Evolutionary conservation across 2,888 invertebrate species (phyloP).

Genomic region (Scrobipalpa costella): DNA sequence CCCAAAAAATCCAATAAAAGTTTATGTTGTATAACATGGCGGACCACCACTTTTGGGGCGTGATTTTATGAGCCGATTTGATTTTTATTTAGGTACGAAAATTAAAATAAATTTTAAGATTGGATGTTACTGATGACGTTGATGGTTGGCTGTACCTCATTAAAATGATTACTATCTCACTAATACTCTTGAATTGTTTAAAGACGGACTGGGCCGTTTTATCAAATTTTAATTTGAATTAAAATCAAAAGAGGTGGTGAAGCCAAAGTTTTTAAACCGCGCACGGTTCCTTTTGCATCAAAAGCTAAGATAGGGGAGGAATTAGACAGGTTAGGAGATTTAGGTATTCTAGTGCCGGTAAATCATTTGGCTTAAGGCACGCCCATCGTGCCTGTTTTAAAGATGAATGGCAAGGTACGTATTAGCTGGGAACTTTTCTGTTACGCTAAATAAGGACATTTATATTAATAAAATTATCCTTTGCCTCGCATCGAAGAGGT

Average conservation of each 20-base stretch:
- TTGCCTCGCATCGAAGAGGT: slow-evolving; percentile 41
- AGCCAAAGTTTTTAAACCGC: slow-evolving; percentile 35
- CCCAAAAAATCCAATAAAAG: too few species aligned
- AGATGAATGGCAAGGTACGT: slow-evolving; percentile 32
- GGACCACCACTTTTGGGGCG: slow-evolving; percentile 1
- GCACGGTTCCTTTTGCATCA: slow-evolving; percentile 41
- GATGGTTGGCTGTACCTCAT: background rate
- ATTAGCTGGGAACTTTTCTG: slow-evolving; percentile 32
- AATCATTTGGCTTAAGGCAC: slow-evolving; percentile 35
- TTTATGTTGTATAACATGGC: background rate
- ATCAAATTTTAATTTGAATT: too few species aligned
- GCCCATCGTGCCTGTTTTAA: slow-evolving; percentile 37
- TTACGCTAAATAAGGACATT: slow-evolving; percentile 39
- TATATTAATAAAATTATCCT: slow-evolving; percentile 34
- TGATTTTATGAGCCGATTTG: too few species aligned
- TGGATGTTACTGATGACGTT: background rate
- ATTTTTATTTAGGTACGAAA: background rate
- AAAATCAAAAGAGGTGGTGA: slow-evolving; percentile 4
- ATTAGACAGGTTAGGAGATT: slow-evolving; percentile 32
- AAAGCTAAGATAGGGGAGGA: slow-evolving; percentile 39
- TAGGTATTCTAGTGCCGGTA: slow-evolving; percentile 39
- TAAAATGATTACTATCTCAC: background rate
- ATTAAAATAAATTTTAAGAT: background rate
- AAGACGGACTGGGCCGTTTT: too few species aligned
- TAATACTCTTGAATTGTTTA: background rate